Evolutionary conservation across 1,140 invertebrate genomes (phyloP), one percentile per base, ranked within the genome.

Genomic region (Marisa cornuarietis): DNA sequence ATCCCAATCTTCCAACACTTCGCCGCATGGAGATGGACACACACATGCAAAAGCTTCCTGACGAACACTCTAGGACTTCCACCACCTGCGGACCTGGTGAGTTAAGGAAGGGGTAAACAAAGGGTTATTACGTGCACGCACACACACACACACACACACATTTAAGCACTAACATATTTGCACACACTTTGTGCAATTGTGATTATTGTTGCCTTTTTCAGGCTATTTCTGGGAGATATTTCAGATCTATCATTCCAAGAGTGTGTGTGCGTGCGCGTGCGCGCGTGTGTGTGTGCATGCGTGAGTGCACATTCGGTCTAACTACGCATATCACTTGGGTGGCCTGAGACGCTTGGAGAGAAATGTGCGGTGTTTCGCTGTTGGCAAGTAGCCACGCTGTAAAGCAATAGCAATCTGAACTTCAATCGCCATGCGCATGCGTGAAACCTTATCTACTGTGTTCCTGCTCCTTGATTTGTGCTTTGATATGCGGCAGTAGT

Each of bases 1-100:
- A 91, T 68, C 90, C 90, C 18, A 82, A 84, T 31, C 82, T 90
- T 16, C 90, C 90, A 1, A 88, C 85, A 49, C 86, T 91, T 74
- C 83, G 90, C 24, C 86, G 87, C 62, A 91, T 91, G 87, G 90
- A 91, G 76, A 89, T 89, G 86, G 90, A 91, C 84, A 90, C 88
- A 20, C 86, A 85, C 31, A 78, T 84, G 10, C 89, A 90, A 74
- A 88, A 87, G 79, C 84, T 91, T n/a, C 85, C 90, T 9, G 88
- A 90, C 71, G 89, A 91, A 79, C 90, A 91, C 81, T 87, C 86
- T 75, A 77, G 89, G 18, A 90, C 88, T 14, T 89, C 87, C 4
- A 90, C 90, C 13, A 79, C 86, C 0, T 87, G 85, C 73, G 88
- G 88, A 49, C 89, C 87, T 83, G 85, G 90, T 90, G 81, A 79